Percentiles rank a stretch among this genome's conserved stretches.
These are phyloP conservation scores for Brenthis ino DNA, from an alignment of 2,888 invertebrate genomes.

Conservation along the genomic window DNA sequence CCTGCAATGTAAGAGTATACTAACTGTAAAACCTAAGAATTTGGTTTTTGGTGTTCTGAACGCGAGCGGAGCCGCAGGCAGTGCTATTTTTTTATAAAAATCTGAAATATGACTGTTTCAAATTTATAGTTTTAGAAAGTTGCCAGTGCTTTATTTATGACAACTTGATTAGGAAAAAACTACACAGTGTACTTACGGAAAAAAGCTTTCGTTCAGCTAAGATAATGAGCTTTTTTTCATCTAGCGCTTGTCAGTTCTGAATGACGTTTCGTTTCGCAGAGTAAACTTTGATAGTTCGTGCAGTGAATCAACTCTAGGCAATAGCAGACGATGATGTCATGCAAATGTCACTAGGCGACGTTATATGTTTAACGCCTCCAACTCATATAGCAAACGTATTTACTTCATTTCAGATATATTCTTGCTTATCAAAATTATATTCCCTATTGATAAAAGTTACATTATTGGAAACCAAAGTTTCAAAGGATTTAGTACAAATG, in stretches of 20 bases:
- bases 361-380: neutral
- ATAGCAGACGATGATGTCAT: constrained; percentile 32
- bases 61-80: too few relatives aligned
- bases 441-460: too few relatives aligned
- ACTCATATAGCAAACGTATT: neutral
- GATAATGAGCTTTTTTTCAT: constrained; percentile 13
- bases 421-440: neutral
- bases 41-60: too few relatives aligned
- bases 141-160: too few relatives aligned
- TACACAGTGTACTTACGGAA: neutral
- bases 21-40: too few relatives aligned
- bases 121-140: neutral
- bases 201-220: neutral
- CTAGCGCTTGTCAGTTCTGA: constrained; percentile 8
- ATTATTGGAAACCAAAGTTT: too few relatives aligned
- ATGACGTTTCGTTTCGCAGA: constrained; percentile 20
- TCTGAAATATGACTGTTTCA: neutral
- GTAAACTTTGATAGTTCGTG: constrained; percentile 18
- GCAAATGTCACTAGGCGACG: constrained; percentile 23
- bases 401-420: neutral
- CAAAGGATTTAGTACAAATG: too few relatives aligned
- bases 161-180: too few relatives aligned
- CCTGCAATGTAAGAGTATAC: too few relatives aligned
- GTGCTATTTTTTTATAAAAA: neutral
- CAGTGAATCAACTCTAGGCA: constrained; percentile 25